Conservation (phyloP, 1,140 invertebrate genomes). For the Gryon sp. region DNA sequence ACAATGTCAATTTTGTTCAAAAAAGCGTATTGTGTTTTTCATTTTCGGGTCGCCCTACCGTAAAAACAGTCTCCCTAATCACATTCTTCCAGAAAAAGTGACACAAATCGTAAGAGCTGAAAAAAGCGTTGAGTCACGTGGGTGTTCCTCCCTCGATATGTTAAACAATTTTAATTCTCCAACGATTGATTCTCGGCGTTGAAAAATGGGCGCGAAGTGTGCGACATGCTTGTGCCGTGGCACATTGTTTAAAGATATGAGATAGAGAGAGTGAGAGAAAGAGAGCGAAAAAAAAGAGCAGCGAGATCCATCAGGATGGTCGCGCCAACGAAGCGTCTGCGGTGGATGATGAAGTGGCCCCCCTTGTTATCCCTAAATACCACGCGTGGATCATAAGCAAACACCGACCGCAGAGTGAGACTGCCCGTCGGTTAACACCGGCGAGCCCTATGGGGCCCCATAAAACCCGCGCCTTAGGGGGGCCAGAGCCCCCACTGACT, state of each 20-base stretch:
- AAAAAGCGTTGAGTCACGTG: slow-evolving; percentile 14
- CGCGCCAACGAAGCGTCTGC: slow-evolving; percentile 57
- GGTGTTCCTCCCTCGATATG: slow-evolving; percentile 1
- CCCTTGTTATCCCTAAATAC: slow-evolving; percentile 79
- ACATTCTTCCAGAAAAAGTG: no score
- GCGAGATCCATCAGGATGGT: slow-evolving; percentile 58
- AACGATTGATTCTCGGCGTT: slow-evolving; percentile 40
- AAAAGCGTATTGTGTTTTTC: no score
- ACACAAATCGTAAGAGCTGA: neutral
- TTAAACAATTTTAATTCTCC: slow-evolving; percentile 15
- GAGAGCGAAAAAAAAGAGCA: slow-evolving; percentile 41
- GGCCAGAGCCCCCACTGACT: slow-evolving; percentile 75
- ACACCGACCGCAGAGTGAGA: slow-evolving; percentile 73
- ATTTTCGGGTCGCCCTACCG: no score
- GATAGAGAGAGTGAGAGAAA: slow-evolving; percentile 32
- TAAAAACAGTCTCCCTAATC: no score
- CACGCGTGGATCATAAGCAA: slow-evolving; percentile 77
- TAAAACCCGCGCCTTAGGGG: slow-evolving; percentile 75
- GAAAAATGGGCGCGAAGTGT: slow-evolving; percentile 52
- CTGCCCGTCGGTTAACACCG: slow-evolving; percentile 76
- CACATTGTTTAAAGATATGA: no score
- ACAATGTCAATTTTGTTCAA: no score
- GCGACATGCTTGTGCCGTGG: slow-evolving; percentile 21
- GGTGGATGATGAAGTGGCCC: slow-evolving; percentile 77
- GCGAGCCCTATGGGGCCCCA: slow-evolving; percentile 69